These are phyloP conservation scores for Xestia sexstrigata DNA, from an alignment of 2,888 invertebrate genomes.

Conservation along the genomic window DNA sequence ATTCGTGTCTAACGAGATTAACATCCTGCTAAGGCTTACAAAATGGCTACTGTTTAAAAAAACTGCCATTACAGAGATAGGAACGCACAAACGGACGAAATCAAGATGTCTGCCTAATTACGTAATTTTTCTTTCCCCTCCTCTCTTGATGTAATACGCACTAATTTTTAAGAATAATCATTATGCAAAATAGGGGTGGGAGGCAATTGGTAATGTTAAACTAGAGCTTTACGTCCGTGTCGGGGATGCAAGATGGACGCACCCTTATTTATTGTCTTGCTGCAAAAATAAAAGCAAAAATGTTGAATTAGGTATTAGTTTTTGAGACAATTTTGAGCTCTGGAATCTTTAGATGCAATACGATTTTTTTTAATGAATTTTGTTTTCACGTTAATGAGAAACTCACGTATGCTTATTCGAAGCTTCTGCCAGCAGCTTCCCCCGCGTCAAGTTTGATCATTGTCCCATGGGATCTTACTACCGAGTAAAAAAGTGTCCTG, in stretches of 20 bases:
- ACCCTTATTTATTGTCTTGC: slow-evolving; percentile 30
- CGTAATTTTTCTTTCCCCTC: slow-evolving; percentile 67
- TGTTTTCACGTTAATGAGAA: too few species aligned
- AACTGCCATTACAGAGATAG: slow-evolving; percentile 54
- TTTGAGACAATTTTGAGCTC: not conserved
- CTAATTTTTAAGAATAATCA: slow-evolving; percentile 69
- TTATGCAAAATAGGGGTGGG: slow-evolving; percentile 62
- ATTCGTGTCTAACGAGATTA: slow-evolving; percentile 51
- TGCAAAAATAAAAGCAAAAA: not conserved
- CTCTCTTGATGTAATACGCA: slow-evolving; percentile 55
- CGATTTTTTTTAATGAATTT: not conserved
- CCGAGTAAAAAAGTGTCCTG: too few species aligned
- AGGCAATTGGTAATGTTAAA: slow-evolving; percentile 59
- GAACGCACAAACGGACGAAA: slow-evolving; percentile 58
- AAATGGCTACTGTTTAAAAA: slow-evolving; percentile 57
- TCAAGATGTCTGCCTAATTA: slow-evolving; percentile 72
- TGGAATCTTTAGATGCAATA: not conserved
- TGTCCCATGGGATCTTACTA: too few species aligned
- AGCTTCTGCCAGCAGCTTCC: not conserved
- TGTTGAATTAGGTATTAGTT: not conserved
- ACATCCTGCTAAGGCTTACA: slow-evolving; percentile 43
- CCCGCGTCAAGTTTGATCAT: too few species aligned
- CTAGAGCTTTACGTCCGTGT: slow-evolving; percentile 35
- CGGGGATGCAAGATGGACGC: slow-evolving; percentile 15
- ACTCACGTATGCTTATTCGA: too few species aligned